Evolutionary conservation across 2,113 vertebrate species (phyloP).

Genomic region (Tyrannus savana): DNA sequence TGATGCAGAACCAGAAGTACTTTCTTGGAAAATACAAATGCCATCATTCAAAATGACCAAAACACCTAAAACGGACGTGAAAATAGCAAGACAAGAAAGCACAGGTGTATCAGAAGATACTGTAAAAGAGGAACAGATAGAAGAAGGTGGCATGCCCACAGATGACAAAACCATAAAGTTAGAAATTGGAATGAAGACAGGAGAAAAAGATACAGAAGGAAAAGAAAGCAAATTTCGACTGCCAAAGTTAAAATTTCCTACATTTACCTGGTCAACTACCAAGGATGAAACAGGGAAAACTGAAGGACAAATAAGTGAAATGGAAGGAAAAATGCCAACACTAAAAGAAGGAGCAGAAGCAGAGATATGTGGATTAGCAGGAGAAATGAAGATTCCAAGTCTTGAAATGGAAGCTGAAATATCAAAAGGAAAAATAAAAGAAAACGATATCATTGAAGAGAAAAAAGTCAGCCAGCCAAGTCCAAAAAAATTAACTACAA

Average conservation of each 20-base stretch:
- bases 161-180: rapidly evolving
- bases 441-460: rapidly evolving
- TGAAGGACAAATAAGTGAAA: rapidly evolving
- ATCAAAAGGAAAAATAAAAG: rapidly evolving
- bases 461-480: rapidly evolving
- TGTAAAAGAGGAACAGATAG: rapidly evolving
- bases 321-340: rapidly evolving
- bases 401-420: rapidly evolving
- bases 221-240: not conserved
- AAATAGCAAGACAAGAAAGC: not conserved
- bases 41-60: slow-evolving; percentile 1
- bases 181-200: rapidly evolving
- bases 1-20: not conserved
- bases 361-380: rapidly evolving
- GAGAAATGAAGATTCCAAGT: rapidly evolving
- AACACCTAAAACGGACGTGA: not conserved
- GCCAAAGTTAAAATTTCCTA: not conserved
- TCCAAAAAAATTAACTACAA: rapidly evolving
- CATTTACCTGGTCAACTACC: not conserved
- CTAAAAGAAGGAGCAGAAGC: rapidly evolving
- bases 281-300: rapidly evolving
- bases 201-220: rapidly evolving
- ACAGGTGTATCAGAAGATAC: rapidly evolving
- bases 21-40: not conserved
- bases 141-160: rapidly evolving